Base-by-base conservation (phyloP, 1,140 invertebrate genomes). In the Polypedilum pembai region DNA sequence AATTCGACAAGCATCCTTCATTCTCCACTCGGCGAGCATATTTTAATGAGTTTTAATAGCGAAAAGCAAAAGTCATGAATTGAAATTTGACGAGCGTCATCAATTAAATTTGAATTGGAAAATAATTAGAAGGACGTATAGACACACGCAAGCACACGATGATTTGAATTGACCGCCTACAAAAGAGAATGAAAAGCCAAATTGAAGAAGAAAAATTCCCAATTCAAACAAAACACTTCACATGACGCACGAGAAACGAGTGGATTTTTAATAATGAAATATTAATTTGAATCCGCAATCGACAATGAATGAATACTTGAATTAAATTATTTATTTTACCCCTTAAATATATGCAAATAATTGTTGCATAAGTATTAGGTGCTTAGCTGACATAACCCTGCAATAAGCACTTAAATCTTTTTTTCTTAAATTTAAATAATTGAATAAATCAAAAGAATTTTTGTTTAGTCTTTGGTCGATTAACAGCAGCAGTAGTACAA, bases 21-120 rank as follows among this genome's bases (percentile, higher is more conserved):
- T 12, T 56, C 45, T 15, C 15, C 45, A 56, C 0, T 33, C 24
- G 5, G 24, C 24, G 24, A 56, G 4, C 3, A 56, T 0, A 15
- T 12, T 56, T 56, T 56, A 12, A 15, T 56, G 45, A 56, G 12
- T 56, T 56, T 15, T 56, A n/a, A 56, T 56, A n/a, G 10, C 12
- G n/a, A 56, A 56, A 56, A 12, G 12, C 45, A 56, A 56, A 56
- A 56, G n/a, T 56, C 12, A 56, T 12, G 15, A 56, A n/a, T 56
- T 15, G 10, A 4, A 56, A 56, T 12, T n/a, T 56, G 45, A 8
- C 65, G 10, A 69, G 7, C 65, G 17, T 69, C 65, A 69, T 69
- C 65, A 69, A 69, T 69, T 69, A 69, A 69, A 20, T 18, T 69
- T 69, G 65, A 69, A 69, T 69, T 21, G 17, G 17, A 69, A 69